Percentiles rank a stretch among this genome's conserved stretches.
These are phyloP conservation scores for Leptosomus discolor DNA, from an alignment of 2,113 vertebrate genomes.

Conservation along the genomic window DNA sequence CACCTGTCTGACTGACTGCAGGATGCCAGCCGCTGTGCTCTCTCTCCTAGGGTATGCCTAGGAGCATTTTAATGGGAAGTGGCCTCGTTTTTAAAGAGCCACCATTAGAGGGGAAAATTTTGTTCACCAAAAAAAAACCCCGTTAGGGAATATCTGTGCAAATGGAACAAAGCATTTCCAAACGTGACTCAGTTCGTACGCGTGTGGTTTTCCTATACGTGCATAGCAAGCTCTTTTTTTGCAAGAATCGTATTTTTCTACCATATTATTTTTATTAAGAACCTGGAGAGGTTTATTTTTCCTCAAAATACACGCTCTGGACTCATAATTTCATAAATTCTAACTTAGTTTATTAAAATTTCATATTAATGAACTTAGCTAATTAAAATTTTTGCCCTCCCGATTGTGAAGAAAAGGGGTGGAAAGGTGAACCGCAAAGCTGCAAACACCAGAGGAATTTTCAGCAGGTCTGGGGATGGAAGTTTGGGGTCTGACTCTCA, in stretches of 20 bases:
- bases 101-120: not conserved
- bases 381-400: not conserved
- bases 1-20: not conserved
- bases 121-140: fast-evolving
- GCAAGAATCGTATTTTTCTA: not conserved
- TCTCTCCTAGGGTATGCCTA: not conserved
- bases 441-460: not conserved
- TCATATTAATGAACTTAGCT: too few species aligned
- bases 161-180: not conserved
- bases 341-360: not conserved
- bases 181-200: not conserved
- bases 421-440: not conserved
- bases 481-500: not conserved
- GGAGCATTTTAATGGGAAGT: not conserved
- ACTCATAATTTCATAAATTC: not conserved
- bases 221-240: not conserved
- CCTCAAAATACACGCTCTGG: not conserved
- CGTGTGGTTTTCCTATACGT: not conserved
- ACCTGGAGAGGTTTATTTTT: not conserved
- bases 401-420: not conserved
- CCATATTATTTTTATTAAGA: not conserved
- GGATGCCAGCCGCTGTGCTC: not conserved
- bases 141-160: not conserved
- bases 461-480: not conserved
- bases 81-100: not conserved